Evolutionary conservation across 2,888 invertebrate species (phyloP).

Genomic region (Ectemnius continuus): DNA sequence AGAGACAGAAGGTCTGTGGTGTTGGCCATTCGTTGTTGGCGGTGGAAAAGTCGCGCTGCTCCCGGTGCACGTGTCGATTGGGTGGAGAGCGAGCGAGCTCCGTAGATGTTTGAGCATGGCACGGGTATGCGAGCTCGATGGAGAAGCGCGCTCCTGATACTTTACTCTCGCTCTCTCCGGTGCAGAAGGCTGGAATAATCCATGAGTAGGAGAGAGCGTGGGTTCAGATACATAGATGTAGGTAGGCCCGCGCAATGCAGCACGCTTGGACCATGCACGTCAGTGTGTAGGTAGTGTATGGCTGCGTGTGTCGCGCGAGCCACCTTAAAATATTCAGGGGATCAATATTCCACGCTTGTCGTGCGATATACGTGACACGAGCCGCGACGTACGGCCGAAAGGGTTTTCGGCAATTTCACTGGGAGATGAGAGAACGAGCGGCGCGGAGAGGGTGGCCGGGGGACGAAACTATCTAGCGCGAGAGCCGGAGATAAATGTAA

Average conservation of each 20-base stretch:
- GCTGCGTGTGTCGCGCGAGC: constrained; percentile 28
- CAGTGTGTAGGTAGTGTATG: constrained; percentile 14
- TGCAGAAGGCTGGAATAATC: constrained; percentile 4
- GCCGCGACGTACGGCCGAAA: constrained; percentile 11
- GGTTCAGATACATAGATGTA: constrained; percentile 12
- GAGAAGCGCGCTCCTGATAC: too few relatives aligned
- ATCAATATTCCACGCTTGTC: constrained; percentile 58
- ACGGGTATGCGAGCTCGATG: too few relatives aligned
- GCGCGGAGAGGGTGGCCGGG: neutral
- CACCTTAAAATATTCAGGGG: constrained; percentile 58
- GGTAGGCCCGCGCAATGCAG: constrained; percentile 1
- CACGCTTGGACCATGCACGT: constrained; percentile 15
- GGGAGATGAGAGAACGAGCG: constrained; percentile 1
- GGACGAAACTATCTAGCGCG: neutral
- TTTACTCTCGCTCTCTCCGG: neutral
- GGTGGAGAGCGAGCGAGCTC: neutral
- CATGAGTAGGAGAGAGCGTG: constrained; percentile 9
- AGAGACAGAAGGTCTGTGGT: too few relatives aligned
- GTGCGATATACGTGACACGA: constrained; percentile 46
- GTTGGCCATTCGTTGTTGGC: neutral
- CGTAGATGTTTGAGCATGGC: too few relatives aligned
- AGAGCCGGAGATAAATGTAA: constrained; percentile 26
- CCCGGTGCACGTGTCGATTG: constrained; percentile 4
- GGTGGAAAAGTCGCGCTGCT: neutral
- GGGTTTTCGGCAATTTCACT: constrained; percentile 33